Conservation (phyloP, 2,113 vertebrate genomes). For the Neogobius melanostomus region DNA sequence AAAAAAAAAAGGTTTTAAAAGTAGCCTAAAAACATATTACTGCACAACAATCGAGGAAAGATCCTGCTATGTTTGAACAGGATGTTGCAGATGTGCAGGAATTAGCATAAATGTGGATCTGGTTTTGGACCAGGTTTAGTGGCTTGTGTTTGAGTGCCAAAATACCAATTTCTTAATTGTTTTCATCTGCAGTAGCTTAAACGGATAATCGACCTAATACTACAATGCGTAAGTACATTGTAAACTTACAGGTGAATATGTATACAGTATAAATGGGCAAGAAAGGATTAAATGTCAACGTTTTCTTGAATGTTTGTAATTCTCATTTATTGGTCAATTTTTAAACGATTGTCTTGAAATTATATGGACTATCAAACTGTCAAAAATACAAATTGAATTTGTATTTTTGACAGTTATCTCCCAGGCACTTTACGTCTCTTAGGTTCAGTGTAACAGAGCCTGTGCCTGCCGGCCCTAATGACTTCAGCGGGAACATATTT, state of each 20-base stretch:
- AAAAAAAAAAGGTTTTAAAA: neutral
- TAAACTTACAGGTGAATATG: neutral
- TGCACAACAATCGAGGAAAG: neutral
- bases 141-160: neutral
- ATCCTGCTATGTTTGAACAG: slow-evolving; percentile 2
- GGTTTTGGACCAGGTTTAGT: too few species aligned
- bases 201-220: neutral
- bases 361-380: too few species aligned
- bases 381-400: too few species aligned
- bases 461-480: neutral
- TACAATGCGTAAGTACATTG: neutral
- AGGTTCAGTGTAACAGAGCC: neutral
- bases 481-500: neutral
- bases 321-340: too few species aligned
- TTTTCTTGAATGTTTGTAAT: too few species aligned
- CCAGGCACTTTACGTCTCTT: too few species aligned
- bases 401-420: too few species aligned
- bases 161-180: neutral
- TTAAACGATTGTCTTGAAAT: too few species aligned
- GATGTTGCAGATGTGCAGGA: neutral
- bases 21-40: neutral
- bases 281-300: neutral
- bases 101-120: too few species aligned
- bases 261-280: neutral
- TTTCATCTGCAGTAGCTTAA: neutral